Base-by-base conservation (phyloP, 2,797 vertebrate species). In the Meriones psammophilus region DNA sequence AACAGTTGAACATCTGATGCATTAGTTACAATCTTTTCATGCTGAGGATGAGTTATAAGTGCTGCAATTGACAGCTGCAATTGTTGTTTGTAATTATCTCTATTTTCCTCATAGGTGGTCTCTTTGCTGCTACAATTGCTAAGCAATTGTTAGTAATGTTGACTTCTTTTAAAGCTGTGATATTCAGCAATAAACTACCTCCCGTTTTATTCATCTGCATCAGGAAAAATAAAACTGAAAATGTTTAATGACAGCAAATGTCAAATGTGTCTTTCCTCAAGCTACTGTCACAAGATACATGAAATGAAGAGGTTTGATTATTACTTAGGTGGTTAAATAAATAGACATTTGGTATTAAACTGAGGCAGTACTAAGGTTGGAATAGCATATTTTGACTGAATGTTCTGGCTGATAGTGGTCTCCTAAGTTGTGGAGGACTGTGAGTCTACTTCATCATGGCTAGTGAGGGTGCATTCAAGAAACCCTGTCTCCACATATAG, bases 51-150 rank as follows among this genome's bases (percentile, higher is more conserved):
- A 83, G 62, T 96, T 86, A 14, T 69, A 87, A 94, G 80, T 26
- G 54, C 85, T 89, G 74, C 42, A 0, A 0, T 77, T 95, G 96
- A 92, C 92, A 94, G 93, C 94, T 94, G 95, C 81, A 94, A 89
- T 66, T 88, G 92, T 83, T 94, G 95, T 85, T 94, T 94, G 93
- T 84, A 97, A 96, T 96, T 88, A 96, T 92, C 92, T 84, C 96
- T 74, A 69, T 95, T 95, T 97, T 92, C 95, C 66, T 97, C 76
- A 62, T 92, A 96, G 96, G 96, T 94, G 96, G 88, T 94, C 96
- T 85, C 56, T 89, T 30, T 62, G 62, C 86, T 64, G 93, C 85
- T 84, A n/a, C 33, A 54, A n/a, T 87, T 95, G 93, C 88, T 91
- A 89, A 96, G 90, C 86, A 88, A 79, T 95, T 89, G 85, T 50